A percentile compares a stretch with the other conserved stretches of the same genome.
Conservation (phyloP, 2,888 invertebrate species). For the Cephus nigrinus region DNA sequence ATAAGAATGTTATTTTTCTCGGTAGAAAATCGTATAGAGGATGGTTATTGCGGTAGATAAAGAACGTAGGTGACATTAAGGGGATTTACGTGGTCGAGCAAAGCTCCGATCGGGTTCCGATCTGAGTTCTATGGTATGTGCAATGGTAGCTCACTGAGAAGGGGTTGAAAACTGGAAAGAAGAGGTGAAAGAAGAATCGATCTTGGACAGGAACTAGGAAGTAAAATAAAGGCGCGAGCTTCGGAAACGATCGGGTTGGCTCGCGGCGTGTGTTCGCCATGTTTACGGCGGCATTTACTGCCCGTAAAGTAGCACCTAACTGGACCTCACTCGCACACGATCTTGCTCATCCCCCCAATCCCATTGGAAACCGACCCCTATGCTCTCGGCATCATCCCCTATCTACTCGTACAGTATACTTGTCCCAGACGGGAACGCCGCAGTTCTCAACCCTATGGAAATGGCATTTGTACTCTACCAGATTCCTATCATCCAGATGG, state of each 20-base stretch:
- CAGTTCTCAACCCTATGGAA: slow-evolving; percentile 13
- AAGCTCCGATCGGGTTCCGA: neutral
- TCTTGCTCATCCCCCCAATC: slow-evolving; percentile 22
- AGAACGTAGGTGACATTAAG: neutral
- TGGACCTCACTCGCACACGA: slow-evolving; percentile 40
- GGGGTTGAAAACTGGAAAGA: neutral
- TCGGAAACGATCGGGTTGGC: neutral
- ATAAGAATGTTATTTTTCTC: neutral
- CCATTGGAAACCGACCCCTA: slow-evolving; percentile 9
- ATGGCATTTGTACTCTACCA: neutral
- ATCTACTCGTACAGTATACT: neutral
- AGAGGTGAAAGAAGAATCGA: neutral
- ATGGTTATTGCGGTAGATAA: neutral
- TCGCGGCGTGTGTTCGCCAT: slow-evolving; percentile 41
- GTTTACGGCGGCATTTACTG: slow-evolving; percentile 52
- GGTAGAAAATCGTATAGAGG: neutral
- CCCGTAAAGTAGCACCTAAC: slow-evolving; percentile 55
- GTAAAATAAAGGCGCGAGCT: neutral
- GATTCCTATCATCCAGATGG: neutral
- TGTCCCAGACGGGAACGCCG: slow-evolving; percentile 6
- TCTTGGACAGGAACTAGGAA: neutral
- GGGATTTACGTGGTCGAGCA: neutral
- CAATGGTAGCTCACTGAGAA: neutral
- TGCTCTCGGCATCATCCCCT: slow-evolving; percentile 11
- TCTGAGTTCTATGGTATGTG: neutral